phyloP scores from a whole-genome alignment of 2,797 vertebrate genomes.

The Aulostomus chinensis region DNA sequence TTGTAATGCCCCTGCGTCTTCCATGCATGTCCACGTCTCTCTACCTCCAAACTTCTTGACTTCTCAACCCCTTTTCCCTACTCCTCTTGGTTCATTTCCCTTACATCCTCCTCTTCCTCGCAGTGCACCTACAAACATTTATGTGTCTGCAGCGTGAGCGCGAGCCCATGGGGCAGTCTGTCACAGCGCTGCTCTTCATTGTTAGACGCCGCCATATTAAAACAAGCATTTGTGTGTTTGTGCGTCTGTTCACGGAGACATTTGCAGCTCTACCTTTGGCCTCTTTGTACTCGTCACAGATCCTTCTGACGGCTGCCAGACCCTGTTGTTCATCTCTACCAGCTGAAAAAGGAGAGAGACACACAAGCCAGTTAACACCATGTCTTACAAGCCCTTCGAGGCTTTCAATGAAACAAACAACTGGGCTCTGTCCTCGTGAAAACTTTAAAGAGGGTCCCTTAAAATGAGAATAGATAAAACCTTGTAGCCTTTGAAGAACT shows the following conservation, averaged over 20 bases:
- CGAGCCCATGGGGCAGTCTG: slow-evolving; percentile 29
- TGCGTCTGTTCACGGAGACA: slow-evolving; percentile 13
- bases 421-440: too few relatives aligned
- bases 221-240: slow-evolving; percentile 15
- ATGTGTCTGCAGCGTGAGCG: slow-evolving; percentile 7
- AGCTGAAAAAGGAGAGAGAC: slow-evolving; percentile 69
- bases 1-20: slow-evolving; percentile 9
- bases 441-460: too few relatives aligned
- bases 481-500: too few relatives aligned
- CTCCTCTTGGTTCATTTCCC: too few relatives aligned
- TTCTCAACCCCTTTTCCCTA: too few relatives aligned
- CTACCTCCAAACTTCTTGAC: too few relatives aligned
- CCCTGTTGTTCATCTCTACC: slow-evolving; percentile 82
- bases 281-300: slow-evolving; percentile 80
- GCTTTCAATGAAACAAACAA: slow-evolving; percentile 8
- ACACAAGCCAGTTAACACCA: slow-evolving; percentile 34
- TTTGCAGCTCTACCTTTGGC: slow-evolving; percentile 82
- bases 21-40: too few relatives aligned
- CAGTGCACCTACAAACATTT: slow-evolving; percentile 10
- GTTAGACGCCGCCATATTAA: slow-evolving; percentile 33
- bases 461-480: too few relatives aligned
- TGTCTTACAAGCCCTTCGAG: slow-evolving; percentile 20
- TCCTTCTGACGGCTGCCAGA: slow-evolving; percentile 75
- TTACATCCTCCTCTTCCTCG: slow-evolving; percentile 10
- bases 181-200: slow-evolving; percentile 49